These are phyloP conservation scores for Morus bassanus DNA, from an alignment of 2,797 vertebrate genomes.

Conservation along the genomic window DNA sequence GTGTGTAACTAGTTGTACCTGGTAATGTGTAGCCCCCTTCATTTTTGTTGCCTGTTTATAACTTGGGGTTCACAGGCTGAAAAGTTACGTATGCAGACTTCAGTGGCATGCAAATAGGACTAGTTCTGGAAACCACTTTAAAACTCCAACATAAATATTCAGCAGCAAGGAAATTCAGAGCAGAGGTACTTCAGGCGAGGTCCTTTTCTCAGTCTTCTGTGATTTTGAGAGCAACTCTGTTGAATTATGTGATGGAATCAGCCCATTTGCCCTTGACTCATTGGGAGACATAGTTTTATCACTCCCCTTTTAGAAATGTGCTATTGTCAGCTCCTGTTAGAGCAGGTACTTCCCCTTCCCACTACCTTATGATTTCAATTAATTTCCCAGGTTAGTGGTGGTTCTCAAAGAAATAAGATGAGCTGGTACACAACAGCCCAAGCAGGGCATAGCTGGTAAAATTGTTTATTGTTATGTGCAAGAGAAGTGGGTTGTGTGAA, in stretches of 20 bases:
- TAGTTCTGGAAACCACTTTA: not conserved
- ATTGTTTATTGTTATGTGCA: constrained; percentile 3
- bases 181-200: not conserved
- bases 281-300: not conserved
- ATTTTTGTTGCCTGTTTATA: not conserved
- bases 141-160: not conserved
- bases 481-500: not conserved
- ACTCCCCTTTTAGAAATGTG: not conserved
- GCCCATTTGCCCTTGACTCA: not conserved
- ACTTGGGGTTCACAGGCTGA: not conserved
- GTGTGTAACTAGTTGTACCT: not conserved
- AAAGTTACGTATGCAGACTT: not conserved
- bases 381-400: constrained; percentile 14
- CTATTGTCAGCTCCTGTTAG: constrained; percentile 30
- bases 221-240: not conserved
- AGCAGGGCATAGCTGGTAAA: constrained; percentile 18
- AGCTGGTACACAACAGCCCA: not conserved
- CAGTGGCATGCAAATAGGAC: not conserved
- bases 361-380: not conserved
- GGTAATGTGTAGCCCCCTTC: not conserved
- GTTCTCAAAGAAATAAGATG: not conserved
- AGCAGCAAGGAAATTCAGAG: not conserved
- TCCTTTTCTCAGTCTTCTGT: not conserved
- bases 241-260: not conserved
- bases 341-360: not conserved